A percentile compares a stretch with the other conserved stretches of the same genome.
These are phyloP conservation scores for Priocnemis perturbator DNA, from an alignment of 2,888 invertebrate species.

Conservation along the genomic window DNA sequence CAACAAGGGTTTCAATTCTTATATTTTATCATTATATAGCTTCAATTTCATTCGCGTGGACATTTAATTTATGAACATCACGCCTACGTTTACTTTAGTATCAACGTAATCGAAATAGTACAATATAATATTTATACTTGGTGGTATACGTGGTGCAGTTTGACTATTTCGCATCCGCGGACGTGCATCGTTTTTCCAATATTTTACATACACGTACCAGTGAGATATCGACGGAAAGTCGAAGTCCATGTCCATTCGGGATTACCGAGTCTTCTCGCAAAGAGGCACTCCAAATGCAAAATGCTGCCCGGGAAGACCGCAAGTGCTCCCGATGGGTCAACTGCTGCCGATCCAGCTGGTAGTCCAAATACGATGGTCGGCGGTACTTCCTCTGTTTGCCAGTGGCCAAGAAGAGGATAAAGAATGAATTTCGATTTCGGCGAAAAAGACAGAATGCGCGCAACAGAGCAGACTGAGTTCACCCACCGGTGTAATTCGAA, in stretches of 20 bases:
- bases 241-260: constrained; percentile 95
- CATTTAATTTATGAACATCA: too few relatives aligned
- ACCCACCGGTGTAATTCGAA: constrained; percentile 88
- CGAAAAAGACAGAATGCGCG: background rate
- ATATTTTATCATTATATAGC: too few relatives aligned
- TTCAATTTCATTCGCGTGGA: too few relatives aligned
- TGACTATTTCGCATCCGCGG: too few relatives aligned
- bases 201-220: constrained; percentile 78
- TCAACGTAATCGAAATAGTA: too few relatives aligned
- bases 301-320: constrained; percentile 89
- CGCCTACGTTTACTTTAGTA: too few relatives aligned
- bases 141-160: too few relatives aligned
- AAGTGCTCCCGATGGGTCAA: constrained; percentile 86
- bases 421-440: background rate
- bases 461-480: background rate
- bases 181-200: too few relatives aligned
- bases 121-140: too few relatives aligned
- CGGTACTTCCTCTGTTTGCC: constrained; percentile 83
- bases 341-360: constrained; percentile 86
- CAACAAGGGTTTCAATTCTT: too few relatives aligned
- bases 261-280: constrained; percentile 84
- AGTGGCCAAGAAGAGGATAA: constrained; percentile 49
- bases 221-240: constrained; percentile 85
- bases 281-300: constrained; percentile 88
- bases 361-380: constrained; percentile 88